Evolutionary conservation across 1,140 invertebrate species (phyloP).

Genomic region (Caenorhabditis latens): DNA sequence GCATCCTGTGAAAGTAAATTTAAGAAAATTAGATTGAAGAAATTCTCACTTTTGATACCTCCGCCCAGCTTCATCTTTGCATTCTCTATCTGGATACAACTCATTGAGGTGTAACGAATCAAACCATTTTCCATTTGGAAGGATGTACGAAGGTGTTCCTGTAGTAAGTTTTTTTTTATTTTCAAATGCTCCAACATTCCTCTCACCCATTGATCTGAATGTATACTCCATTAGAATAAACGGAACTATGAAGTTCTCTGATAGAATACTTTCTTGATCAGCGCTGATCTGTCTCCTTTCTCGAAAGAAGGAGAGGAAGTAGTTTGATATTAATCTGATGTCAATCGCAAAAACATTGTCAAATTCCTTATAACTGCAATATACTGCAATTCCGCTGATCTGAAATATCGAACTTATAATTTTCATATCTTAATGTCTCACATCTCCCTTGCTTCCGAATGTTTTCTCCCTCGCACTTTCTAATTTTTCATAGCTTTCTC

Average conservation of each 20-base stretch:
- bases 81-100: background rate
- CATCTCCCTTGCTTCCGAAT: too few species aligned
- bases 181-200: background rate
- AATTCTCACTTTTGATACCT: background rate
- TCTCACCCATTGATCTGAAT: background rate
- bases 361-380: too few species aligned
- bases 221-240: background rate
- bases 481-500: too few species aligned
- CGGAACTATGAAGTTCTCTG: constrained; percentile 42
- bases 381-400: too few species aligned
- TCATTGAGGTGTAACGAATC: background rate
- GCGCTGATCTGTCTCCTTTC: too few species aligned
- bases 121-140: background rate
- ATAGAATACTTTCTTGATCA: too few species aligned
- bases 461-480: too few species aligned
- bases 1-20: background rate
- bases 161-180: background rate
- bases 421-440: too few species aligned
- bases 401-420: too few species aligned
- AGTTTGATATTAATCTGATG: too few species aligned
- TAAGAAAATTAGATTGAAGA: background rate
- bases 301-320: too few species aligned
- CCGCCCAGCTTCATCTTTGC: background rate
- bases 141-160: background rate
- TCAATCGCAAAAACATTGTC: too few species aligned